Conservation (phyloP, 1,140 invertebrate species). For the Ceratina australensis region DNA sequence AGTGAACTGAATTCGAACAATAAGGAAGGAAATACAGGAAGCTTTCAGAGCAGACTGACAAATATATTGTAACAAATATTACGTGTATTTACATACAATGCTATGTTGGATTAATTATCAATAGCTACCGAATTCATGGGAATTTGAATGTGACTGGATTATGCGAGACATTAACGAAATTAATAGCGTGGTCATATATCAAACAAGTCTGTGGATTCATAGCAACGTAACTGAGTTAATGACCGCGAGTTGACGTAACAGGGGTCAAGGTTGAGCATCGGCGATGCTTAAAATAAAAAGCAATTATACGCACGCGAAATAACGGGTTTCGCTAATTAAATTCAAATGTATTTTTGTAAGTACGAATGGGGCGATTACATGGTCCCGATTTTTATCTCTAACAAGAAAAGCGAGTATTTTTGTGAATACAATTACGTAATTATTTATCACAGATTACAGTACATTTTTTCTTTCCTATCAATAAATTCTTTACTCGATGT, state of each 20-base stretch:
- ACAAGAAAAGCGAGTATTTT: not conserved
- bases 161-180: not conserved
- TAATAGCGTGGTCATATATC: not conserved
- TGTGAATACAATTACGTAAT: not conserved
- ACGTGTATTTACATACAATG: too few species aligned
- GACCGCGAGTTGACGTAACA: not conserved
- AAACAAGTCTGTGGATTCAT: not conserved
- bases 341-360: not conserved
- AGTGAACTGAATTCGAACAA: not conserved
- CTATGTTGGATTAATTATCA: too few species aligned
- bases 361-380: too few species aligned
- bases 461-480: too few species aligned
- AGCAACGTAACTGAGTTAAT: slow-evolving; percentile 11
- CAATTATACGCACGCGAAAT: not conserved
- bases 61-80: too few species aligned
- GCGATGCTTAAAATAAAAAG: not conserved
- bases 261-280: not conserved
- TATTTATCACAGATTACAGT: too few species aligned
- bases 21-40: not conserved
- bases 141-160: not conserved
- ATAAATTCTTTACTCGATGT: too few species aligned
- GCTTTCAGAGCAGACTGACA: too few species aligned
- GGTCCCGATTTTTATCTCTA: not conserved
- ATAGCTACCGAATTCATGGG: not conserved
- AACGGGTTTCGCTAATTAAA: not conserved